These are phyloP conservation scores for Buphagus erythrorhynchus DNA, from an alignment of 2,797 vertebrate species.

Conservation along the genomic window DNA sequence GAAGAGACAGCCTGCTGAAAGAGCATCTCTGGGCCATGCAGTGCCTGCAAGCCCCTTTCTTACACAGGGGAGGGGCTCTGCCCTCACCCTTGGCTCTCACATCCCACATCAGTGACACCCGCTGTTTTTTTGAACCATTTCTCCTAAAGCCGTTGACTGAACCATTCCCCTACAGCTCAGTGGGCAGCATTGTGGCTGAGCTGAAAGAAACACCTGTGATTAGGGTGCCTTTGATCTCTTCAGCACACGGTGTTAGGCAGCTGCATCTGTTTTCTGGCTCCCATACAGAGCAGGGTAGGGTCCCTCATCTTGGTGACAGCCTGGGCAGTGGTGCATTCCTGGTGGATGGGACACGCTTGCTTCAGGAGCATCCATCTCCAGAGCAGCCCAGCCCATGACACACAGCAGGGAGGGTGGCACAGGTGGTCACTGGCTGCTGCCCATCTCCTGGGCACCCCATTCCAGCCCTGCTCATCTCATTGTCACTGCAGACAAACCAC, in stretches of 20 bases:
- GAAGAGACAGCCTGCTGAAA: background rate
- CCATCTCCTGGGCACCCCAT: accelerated
- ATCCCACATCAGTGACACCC: background rate
- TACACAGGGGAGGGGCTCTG: background rate
- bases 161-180: slow-evolving; percentile 37
- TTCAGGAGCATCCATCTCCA: background rate
- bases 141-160: slow-evolving; percentile 37
- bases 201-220: background rate
- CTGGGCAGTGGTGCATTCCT: background rate
- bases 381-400: background rate
- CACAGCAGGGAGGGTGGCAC: background rate
- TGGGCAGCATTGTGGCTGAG: background rate
- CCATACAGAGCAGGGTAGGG: background rate
- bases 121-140: slow-evolving; percentile 57
- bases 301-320: background rate
- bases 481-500: background rate
- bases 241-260: accelerated
- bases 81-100: background rate
- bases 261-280: background rate
- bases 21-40: background rate
- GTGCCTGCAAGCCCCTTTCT: background rate
- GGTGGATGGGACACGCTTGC: accelerated
- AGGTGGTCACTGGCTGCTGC: background rate
- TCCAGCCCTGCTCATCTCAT: background rate
- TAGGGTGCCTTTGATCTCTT: background rate